Evolutionary conservation across 2,797 vertebrate species (phyloP), one percentile per base, ranked within the genome.

Genomic region (Remorina albescens): DNA sequence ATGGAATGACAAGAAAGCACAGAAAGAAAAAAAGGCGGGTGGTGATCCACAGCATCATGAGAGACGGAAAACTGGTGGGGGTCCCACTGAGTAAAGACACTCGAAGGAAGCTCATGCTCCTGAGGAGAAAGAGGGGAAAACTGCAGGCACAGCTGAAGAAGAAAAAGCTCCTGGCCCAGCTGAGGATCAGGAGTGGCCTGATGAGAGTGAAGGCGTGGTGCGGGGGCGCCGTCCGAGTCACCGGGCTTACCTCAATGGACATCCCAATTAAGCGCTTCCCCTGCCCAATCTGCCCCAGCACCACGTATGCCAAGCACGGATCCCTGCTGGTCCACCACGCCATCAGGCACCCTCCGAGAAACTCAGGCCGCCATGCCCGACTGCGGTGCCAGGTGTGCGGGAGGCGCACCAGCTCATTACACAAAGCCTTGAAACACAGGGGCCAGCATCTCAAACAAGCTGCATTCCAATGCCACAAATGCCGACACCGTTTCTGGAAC

Each of bases 401-500:
- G 0, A 79, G 87, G 13, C 94, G 88, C 50, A 88, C 84, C 57
- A 55, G 89, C 77, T 89, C 91, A 0, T 57, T 95, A 25, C 85
- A 89, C 82, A 88, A 85, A 32, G 94, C 94, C 51, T 89, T 95
- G 77, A 85, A 83, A 34, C 95, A 95, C 91, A 73, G 95, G 39
- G 91, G 90, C 53, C 88, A 74, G 46, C 95, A 95, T 74, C 89
- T 95, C 0, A 89, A 81, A 44, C 90, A 91, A 55, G 92, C 92
- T 2, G 74, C 86, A 11, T 95, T 94, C 88, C 89, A 91, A n/a
- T 95, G 95, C 89, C 88, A 82, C 74, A 89, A 61, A 61, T 95
- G 95, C 84, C 86, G 88, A 23, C 93, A 88, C 64, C 86, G 91
- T 3, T 95, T 95, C 82, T 95, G 95, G 95, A 95, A 93, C 71